phyloP scores from a whole-genome alignment of 2,113 vertebrate genomes.

The Podiceps cristatus region DNA sequence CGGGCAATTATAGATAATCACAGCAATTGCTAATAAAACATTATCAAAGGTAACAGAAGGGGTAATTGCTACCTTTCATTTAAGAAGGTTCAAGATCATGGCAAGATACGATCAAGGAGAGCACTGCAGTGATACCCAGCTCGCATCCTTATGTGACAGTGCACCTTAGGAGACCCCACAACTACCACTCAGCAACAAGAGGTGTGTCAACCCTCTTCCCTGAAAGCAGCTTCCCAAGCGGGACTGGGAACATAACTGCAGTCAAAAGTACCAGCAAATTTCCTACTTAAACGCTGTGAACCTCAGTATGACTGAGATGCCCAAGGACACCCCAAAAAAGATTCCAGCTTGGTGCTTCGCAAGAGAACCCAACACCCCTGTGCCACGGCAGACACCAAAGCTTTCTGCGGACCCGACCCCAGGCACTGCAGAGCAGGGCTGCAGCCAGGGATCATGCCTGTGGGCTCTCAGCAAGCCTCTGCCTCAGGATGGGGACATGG shows the following conservation, averaged over 20 bases:
- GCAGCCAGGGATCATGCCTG: neutral
- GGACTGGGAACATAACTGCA: neutral
- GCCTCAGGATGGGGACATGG: rapidly evolving
- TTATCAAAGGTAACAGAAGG: slow-evolving; percentile 4
- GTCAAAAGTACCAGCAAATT: neutral
- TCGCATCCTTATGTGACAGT: rapidly evolving
- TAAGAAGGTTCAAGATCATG: neutral
- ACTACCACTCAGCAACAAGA: neutral
- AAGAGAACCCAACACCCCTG: neutral
- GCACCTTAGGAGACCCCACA: neutral
- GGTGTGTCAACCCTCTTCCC: neutral
- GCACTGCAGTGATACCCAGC: neutral
- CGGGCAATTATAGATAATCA: slow-evolving; percentile 15
- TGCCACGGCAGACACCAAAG: neutral
- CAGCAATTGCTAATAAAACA: slow-evolving; percentile 26
- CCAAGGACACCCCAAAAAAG: neutral
- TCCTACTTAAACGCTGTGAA: neutral
- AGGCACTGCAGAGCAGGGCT: neutral
- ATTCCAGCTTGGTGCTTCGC: neutral
- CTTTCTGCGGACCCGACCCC: rapidly evolving
- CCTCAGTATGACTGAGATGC: neutral
- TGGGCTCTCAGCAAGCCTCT: neutral
- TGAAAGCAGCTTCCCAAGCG: neutral
- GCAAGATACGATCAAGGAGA: neutral
- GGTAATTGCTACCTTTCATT: neutral